phyloP scores from a whole-genome alignment of 2,888 invertebrate species.

The Papilio elwesi region DNA sequence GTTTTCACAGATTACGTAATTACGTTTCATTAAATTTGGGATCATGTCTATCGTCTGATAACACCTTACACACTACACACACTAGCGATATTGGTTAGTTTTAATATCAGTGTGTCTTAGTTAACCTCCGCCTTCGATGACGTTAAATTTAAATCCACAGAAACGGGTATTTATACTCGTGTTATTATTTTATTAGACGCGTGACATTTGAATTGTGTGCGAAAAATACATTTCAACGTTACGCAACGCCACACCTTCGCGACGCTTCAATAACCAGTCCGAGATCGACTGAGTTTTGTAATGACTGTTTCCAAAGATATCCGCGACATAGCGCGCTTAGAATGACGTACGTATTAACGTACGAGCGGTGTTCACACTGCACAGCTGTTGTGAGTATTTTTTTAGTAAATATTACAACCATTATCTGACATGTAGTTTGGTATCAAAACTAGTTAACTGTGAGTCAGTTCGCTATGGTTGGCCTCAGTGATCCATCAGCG shows the following conservation, averaged over 20 bases:
- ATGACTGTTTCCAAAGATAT: slow-evolving; percentile 17
- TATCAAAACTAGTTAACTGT: not conserved
- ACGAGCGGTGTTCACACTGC: not conserved
- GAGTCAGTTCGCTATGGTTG: not conserved
- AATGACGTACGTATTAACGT: not conserved
- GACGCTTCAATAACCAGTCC: not conserved
- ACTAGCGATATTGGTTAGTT: too few relatives aligned
- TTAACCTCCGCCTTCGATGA: too few relatives aligned
- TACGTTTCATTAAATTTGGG: too few relatives aligned
- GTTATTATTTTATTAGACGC: not conserved
- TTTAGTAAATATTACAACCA: not conserved
- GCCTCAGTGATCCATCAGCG: not conserved
- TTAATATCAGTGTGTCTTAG: too few relatives aligned
- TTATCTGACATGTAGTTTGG: not conserved
- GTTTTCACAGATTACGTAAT: too few relatives aligned
- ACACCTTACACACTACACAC: too few relatives aligned
- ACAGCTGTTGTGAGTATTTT: too few relatives aligned
- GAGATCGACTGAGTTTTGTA: slow-evolving; percentile 5
- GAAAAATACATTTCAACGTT: slow-evolving; percentile 3
- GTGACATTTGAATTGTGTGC: slow-evolving; percentile 1
- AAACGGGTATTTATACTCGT: not conserved
- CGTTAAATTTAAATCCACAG: not conserved
- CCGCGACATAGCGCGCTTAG: not conserved
- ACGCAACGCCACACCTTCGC: not conserved
- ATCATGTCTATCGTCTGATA: too few relatives aligned